Percentiles rank a stretch among this genome's conserved stretches.
phyloP scores from a whole-genome alignment of 1,140 invertebrate genomes.

The Hylyphantes graminicola region DNA sequence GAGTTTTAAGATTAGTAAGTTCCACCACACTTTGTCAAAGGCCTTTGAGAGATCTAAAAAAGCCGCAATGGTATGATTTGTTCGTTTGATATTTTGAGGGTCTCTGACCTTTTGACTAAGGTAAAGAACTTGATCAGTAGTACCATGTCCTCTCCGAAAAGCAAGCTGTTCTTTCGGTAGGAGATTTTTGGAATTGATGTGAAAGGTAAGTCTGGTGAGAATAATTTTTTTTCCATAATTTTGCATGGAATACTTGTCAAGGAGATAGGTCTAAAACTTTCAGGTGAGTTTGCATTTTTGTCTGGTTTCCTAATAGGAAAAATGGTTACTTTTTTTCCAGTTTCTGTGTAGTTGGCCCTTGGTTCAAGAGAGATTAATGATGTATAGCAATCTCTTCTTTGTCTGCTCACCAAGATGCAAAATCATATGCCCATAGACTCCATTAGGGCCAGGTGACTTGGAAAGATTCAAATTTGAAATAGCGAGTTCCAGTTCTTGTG shows the following conservation, averaged over 20 bases:
- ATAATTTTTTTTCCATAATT: slow-evolving; percentile 23
- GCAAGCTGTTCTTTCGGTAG: slow-evolving; percentile 2
- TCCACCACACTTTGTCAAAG: background rate
- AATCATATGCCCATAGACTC: slow-evolving; percentile 13
- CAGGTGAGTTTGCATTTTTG: slow-evolving; percentile 5
- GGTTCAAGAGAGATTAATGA: slow-evolving; percentile 3
- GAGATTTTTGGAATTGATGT: slow-evolving; percentile 18
- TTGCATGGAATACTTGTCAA: slow-evolving; percentile 21
- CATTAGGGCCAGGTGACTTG: background rate
- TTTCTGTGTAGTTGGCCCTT: background rate
- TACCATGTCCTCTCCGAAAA: slow-evolving; percentile 30
- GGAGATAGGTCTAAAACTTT: slow-evolving; percentile 28
- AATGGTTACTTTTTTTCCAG: slow-evolving; percentile 14
- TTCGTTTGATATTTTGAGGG: slow-evolving; percentile 3
- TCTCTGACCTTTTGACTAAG: slow-evolving; percentile 32
- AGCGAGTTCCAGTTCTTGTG: background rate
- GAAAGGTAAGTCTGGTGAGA: background rate
- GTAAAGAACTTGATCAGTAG: slow-evolving; percentile 18
- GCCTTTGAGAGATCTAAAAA: slow-evolving; percentile 12
- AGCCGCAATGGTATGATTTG: slow-evolving; percentile 1
- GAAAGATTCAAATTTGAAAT: background rate
- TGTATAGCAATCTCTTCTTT: background rate
- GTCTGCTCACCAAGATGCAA: background rate
- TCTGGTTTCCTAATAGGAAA: slow-evolving; percentile 14
- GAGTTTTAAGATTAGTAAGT: background rate